A percentile compares a stretch with the other conserved stretches of the same genome.
Evolutionary conservation across 2,113 vertebrate species (phyloP).

Genomic region (Syngnathoides biaculeatus): DNA sequence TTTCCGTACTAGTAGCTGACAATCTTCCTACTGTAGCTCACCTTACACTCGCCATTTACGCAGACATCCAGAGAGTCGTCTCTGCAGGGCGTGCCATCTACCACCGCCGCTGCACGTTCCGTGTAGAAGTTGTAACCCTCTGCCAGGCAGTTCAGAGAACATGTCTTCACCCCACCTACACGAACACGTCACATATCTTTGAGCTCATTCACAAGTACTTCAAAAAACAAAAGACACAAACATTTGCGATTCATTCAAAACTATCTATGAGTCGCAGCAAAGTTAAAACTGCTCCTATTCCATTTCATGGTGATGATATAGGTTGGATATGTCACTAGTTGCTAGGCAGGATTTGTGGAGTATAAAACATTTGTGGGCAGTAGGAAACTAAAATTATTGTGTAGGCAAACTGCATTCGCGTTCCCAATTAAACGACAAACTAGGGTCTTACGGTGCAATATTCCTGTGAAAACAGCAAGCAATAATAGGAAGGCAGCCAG

Average conservation of each 20-base stretch:
- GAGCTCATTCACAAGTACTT: not conserved
- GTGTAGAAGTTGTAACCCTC: constrained; percentile 99
- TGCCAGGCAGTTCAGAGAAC: constrained; percentile 92
- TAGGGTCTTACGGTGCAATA: too few species aligned
- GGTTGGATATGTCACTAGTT: not conserved
- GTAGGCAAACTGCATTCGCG: too few species aligned
- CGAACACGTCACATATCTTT: constrained; percentile 1
- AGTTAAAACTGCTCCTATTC: not conserved
- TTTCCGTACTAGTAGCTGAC: not conserved
- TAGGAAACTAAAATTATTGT: not conserved
- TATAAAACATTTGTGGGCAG: too few species aligned
- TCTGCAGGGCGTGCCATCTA: constrained; percentile 88
- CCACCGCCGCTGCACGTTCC: constrained; percentile 88
- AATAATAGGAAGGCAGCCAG: too few species aligned
- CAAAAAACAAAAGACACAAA: not conserved
- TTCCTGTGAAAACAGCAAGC: too few species aligned
- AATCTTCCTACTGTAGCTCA: constrained; percentile 44
- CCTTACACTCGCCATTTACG: constrained; percentile 97
- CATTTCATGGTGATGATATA: not conserved
- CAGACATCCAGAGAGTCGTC: constrained; percentile 92
- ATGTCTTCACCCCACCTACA: constrained; percentile 92
- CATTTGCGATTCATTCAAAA: not conserved
- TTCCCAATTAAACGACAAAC: too few species aligned
- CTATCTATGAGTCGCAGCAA: not conserved
- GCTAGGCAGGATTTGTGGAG: not conserved